Evolutionary conservation across 2,113 vertebrate genomes (phyloP), one percentile per base, ranked within the genome.

Genomic region (Anser brachyrhynchus): DNA sequence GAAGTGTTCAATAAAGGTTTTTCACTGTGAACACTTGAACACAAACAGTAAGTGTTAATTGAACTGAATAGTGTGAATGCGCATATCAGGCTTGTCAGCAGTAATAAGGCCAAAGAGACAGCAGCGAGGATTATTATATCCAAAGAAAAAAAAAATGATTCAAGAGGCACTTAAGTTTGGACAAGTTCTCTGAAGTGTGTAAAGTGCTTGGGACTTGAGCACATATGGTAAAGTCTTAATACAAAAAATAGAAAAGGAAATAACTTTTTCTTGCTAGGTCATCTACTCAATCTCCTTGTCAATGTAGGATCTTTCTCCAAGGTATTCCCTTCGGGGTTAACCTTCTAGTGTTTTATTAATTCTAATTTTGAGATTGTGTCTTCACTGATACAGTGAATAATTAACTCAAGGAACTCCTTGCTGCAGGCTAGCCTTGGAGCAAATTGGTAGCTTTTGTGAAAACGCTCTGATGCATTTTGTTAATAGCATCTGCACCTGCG

Each of bases 401-500:
- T 85, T 94, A 87, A 95, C 70, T 78, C 43, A 35, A 62, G 82
- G 87, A 94, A 74, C 87, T 83, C 67, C 87, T 93, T 74, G 89
- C 89, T 92, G 84, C 81, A 87, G 92, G 89, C 82, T 92, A 92
- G 71, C 87, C 92, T 93, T 52, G 78, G 87, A 87, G 91, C 55
- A 92, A 92, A 89, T 79, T 0, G 0, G 66, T 46, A 66, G 84
- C 16, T 71, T 72, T 89, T 84, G 26, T 52, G 89, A 58, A 70
- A 88, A 77, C 59, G 41, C 83, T 16, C 76, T 0, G 3, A 77
- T 94, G 79, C 75, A 71, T 97, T 97, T 96, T 94, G 75, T 84
- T 95, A 93, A 96, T 59, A 62, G 76, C 78, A 84, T 87, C 93
- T 95, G 90, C 92, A 94, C 89, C 95, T 85, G 96, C 8, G 1